A percentile compares a stretch with the other conserved stretches of the same genome.
Evolutionary conservation across 2,888 invertebrate genomes (phyloP).

Genomic region (Amiota mariae): DNA sequence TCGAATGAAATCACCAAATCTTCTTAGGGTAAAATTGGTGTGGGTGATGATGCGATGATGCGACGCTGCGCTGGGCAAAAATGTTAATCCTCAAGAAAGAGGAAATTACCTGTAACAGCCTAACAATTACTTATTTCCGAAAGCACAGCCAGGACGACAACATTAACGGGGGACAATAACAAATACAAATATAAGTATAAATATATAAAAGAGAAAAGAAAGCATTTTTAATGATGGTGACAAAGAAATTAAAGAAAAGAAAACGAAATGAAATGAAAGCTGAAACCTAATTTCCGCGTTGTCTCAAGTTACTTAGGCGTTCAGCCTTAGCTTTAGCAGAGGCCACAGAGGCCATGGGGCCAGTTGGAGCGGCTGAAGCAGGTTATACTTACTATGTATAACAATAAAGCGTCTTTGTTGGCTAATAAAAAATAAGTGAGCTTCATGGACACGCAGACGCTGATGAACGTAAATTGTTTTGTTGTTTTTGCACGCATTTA

Average conservation of each 20-base stretch:
- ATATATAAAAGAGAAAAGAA: conserved; percentile 17
- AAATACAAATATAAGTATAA: not conserved
- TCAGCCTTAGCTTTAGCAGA: not conserved
- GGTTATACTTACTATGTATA: not conserved
- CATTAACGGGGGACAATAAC: not conserved
- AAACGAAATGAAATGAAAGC: conserved; percentile 5
- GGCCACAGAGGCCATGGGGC: conserved; percentile 20
- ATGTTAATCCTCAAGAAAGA: conserved; percentile 37
- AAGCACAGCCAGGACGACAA: conserved; percentile 33
- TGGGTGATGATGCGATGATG: no score
- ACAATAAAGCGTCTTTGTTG: conserved; percentile 26
- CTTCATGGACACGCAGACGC: not conserved
- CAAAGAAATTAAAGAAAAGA: conserved; percentile 7
- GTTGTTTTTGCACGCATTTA: conserved; percentile 1
- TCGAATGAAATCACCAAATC: no score
- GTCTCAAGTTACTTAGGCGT: not conserved
- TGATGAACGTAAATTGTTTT: conserved; percentile 20
- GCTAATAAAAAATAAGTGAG: conserved; percentile 12
- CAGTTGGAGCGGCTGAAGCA: no score
- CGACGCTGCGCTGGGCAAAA: not conserved
- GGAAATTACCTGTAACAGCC: conserved; percentile 54
- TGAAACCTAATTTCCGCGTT: conserved; percentile 53
- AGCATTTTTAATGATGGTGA: conserved; percentile 42
- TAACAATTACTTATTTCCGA: conserved; percentile 54
- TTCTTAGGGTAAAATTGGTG: no score